Conservation (phyloP, 2,888 invertebrate species). For the Lypha dubia region DNA sequence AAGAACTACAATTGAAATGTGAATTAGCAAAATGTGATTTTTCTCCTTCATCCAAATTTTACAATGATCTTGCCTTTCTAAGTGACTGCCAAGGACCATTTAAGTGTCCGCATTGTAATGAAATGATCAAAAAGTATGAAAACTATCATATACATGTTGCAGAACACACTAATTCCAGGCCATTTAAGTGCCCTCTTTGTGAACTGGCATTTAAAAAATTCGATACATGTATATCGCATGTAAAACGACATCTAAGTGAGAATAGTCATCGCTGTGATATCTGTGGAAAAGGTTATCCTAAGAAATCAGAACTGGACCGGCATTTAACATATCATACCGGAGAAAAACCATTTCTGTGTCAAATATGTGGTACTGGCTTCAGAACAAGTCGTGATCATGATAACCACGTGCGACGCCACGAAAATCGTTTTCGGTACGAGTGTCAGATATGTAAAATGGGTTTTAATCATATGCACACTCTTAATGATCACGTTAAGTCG, state of each 20-base stretch:
- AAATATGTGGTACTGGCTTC: constrained; percentile 76
- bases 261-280: constrained; percentile 64
- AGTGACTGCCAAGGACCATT: constrained; percentile 64
- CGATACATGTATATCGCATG: constrained; percentile 61
- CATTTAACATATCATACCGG: constrained; percentile 75
- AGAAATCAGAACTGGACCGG: constrained; percentile 49
- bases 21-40: constrained; percentile 49
- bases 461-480: constrained; percentile 55
- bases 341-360: constrained; percentile 72
- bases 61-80: constrained; percentile 55
- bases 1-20: constrained; percentile 56
- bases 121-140: constrained; percentile 64
- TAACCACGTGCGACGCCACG: constrained; percentile 63
- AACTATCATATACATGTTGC: constrained; percentile 64
- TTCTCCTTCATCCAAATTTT: constrained; percentile 46
- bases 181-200: constrained; percentile 67
- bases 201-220: constrained; percentile 58
- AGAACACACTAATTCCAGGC: constrained; percentile 59
- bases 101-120: constrained; percentile 58
- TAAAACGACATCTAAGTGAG: constrained; percentile 61
- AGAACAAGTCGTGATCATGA: constrained; percentile 71
- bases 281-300: constrained; percentile 64
- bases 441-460: constrained; percentile 65
- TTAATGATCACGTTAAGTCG: constrained; percentile 76
- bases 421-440: constrained; percentile 62